Evolutionary conservation across 2,797 vertebrate genomes (phyloP).

Genomic region (Oreortyx pictus): DNA sequence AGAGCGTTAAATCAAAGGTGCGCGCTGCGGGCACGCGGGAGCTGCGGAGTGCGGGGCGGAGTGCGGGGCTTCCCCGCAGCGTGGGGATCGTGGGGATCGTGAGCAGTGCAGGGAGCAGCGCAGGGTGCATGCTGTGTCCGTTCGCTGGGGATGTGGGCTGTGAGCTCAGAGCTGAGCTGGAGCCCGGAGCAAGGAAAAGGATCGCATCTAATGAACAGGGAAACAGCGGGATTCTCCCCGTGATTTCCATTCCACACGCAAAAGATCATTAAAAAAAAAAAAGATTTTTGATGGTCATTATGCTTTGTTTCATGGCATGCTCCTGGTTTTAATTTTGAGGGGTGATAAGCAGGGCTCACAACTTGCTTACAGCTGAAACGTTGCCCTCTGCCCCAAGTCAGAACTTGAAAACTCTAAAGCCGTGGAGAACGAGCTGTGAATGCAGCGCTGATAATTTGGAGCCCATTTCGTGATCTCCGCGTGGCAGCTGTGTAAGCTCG

Average conservation of each 20-base stretch:
- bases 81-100: too few species aligned
- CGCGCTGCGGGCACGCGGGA: background rate
- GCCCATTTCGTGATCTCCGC: background rate
- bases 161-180: background rate
- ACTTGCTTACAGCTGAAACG: background rate
- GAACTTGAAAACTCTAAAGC: background rate
- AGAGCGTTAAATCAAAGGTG: conserved; percentile 86
- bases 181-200: background rate
- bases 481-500: background rate
- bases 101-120: too few species aligned
- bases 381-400: background rate
- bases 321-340: background rate
- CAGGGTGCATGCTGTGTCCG: background rate
- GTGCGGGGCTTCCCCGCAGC: too few species aligned
- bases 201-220: background rate
- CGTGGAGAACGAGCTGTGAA: background rate
- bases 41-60: too few species aligned
- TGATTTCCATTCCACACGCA: background rate
- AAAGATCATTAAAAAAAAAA: too few species aligned
- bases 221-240: background rate
- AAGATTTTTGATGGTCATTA: background rate
- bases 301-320: background rate
- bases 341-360: background rate
- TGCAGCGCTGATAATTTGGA: background rate
- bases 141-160: too few species aligned